Evolutionary conservation across 2,797 vertebrate species (phyloP).

Genomic region (Hypotaenidia okinawae): DNA sequence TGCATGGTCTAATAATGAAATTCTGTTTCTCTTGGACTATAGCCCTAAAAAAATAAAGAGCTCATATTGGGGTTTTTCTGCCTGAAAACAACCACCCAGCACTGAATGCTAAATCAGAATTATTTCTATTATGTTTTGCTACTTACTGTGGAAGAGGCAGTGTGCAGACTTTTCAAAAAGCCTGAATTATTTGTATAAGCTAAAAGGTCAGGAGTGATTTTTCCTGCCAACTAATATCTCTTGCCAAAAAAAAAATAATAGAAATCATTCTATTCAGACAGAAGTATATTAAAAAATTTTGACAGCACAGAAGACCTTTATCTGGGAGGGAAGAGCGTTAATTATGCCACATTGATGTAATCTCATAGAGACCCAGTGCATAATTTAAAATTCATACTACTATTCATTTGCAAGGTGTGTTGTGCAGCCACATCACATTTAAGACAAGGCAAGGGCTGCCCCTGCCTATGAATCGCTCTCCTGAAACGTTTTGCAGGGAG

Average conservation of each 20-base stretch:
- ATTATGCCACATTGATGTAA: constrained; percentile 56
- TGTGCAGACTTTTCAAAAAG: background rate
- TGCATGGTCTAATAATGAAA: background rate
- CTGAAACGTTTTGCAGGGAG: background rate
- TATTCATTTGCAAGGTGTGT: constrained; percentile 17
- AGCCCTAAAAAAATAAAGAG: background rate
- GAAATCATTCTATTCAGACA: background rate
- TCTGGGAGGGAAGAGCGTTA: constrained; percentile 4
- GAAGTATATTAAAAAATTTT: constrained; percentile 11
- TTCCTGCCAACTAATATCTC: constrained; percentile 27
- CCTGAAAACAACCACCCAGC: background rate
- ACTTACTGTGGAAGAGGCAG: background rate
- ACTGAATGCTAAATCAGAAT: background rate
- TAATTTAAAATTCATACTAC: background rate
- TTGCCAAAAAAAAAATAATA: constrained; percentile 35
- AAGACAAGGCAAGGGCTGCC: background rate
- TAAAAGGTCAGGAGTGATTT: constrained; percentile 26
- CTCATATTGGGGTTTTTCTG: background rate
- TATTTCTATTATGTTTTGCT: background rate
- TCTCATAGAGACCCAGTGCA: background rate
- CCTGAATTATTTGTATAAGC: constrained; percentile 26
- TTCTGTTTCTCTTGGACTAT: background rate
- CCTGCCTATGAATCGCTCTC: background rate
- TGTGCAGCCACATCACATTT: background rate
- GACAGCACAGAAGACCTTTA: constrained; percentile 25